A percentile compares a stretch with the other conserved stretches of the same genome.
phyloP scores from a whole-genome alignment of 2,797 vertebrate species.

The Heteromormyrus szaboi region DNA sequence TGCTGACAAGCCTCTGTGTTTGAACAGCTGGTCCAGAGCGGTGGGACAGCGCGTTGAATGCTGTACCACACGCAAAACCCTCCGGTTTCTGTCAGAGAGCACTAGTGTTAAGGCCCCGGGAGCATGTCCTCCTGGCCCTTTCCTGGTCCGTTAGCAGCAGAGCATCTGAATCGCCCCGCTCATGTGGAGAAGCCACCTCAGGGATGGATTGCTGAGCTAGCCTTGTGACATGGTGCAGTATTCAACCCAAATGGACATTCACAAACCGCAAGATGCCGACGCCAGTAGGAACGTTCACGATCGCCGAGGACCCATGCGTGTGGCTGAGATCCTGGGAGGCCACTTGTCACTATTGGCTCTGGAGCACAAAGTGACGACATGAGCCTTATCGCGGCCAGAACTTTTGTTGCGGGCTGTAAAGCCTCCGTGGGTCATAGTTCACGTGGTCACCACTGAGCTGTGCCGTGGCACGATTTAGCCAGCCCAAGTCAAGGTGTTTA shows the following conservation, averaged over 20 bases:
- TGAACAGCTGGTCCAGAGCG: slow-evolving; percentile 5
- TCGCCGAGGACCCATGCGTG: neutral
- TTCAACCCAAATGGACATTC: slow-evolving; percentile 28
- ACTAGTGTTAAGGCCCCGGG: neutral
- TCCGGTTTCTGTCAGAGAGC: neutral
- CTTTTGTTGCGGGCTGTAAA: slow-evolving; percentile 42
- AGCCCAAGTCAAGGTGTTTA: slow-evolving; percentile 39
- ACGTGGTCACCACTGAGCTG: slow-evolving; percentile 34
- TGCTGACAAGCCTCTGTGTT: slow-evolving; percentile 16
- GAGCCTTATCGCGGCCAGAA: slow-evolving; percentile 41
- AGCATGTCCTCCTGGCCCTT: slow-evolving; percentile 1
- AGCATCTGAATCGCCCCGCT: slow-evolving; percentile 21
- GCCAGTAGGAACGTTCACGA: neutral
- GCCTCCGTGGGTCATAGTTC: slow-evolving; percentile 35
- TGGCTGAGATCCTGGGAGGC: neutral
- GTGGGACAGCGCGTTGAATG: neutral
- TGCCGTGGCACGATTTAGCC: slow-evolving; percentile 30
- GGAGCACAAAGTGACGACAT: slow-evolving; percentile 26
- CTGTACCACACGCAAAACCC: neutral
- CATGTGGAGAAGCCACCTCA: slow-evolving; percentile 24
- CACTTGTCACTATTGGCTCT: slow-evolving; percentile 14
- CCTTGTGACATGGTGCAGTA: slow-evolving; percentile 27
- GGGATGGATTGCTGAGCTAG: slow-evolving; percentile 23
- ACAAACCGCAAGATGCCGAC: slow-evolving; percentile 14
- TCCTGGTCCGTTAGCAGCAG: slow-evolving; percentile 17